Conservation (phyloP, 2,113 vertebrate genomes). For the Caranx ignobilis region DNA sequence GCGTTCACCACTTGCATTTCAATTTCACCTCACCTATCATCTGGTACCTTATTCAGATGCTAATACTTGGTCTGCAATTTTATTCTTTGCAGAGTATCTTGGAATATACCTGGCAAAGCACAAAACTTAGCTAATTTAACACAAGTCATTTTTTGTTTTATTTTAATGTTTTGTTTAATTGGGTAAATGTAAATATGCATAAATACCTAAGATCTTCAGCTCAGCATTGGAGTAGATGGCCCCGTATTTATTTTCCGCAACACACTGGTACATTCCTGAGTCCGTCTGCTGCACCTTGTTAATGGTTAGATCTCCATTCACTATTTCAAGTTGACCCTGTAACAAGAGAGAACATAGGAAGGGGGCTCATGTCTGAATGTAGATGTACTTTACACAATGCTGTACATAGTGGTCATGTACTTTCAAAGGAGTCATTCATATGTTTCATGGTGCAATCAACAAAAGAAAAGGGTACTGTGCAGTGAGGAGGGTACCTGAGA, state of each 20-base stretch:
- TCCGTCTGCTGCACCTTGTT: slow-evolving; percentile 89
- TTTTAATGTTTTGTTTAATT: background rate
- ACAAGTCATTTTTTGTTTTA: background rate
- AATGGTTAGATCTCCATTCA: slow-evolving; percentile 91
- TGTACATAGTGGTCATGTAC: background rate
- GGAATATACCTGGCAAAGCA: background rate
- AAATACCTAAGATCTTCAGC: slow-evolving; percentile 91
- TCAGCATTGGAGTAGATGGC: slow-evolving; percentile 90
- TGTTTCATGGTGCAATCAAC: slow-evolving; percentile 28
- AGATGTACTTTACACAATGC: background rate
- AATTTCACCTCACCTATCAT: slow-evolving; percentile 56
- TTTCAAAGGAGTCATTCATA: slow-evolving; percentile 38
- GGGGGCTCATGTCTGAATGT: background rate
- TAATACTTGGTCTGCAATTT: slow-evolving; percentile 34
- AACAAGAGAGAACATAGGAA: slow-evolving; percentile 66
- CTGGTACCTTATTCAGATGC: slow-evolving; percentile 45
- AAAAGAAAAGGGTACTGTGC: slow-evolving; percentile 2
- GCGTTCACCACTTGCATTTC: slow-evolving; percentile 58
- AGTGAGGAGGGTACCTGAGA: slow-evolving; percentile 85
- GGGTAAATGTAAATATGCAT: background rate
- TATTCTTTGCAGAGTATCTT: slow-evolving; percentile 26
- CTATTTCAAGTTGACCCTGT: slow-evolving; percentile 90
- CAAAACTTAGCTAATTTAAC: background rate
- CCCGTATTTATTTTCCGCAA: slow-evolving; percentile 95
- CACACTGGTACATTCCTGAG: slow-evolving; percentile 97